A percentile compares a stretch with the other conserved stretches of the same genome.
phyloP scores from a whole-genome alignment of 2,113 vertebrate species.

The Stercorarius parasiticus region DNA sequence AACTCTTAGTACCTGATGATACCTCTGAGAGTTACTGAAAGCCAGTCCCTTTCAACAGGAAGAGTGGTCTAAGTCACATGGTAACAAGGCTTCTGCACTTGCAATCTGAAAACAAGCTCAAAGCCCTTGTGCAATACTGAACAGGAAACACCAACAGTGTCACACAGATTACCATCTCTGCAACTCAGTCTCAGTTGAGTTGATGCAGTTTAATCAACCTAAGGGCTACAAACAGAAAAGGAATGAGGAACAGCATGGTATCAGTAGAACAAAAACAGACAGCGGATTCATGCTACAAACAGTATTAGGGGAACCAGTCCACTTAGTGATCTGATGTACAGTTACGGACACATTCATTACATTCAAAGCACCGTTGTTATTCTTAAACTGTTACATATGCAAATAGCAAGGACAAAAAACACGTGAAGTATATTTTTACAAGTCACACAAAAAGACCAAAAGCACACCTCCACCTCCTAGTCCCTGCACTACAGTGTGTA shows the following conservation, averaged over 20 bases:
- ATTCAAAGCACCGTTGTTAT: neutral
- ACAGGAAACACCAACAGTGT: neutral
- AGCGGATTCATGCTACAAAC: rapidly evolving
- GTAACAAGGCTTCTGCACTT: neutral
- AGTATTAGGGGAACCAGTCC: neutral
- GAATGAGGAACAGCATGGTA: neutral
- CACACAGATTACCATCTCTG: neutral
- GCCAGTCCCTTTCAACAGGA: neutral
- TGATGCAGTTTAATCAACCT: neutral
- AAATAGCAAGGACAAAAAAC: neutral
- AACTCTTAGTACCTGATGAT: neutral
- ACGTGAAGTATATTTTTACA: neutral
- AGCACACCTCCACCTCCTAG: neutral
- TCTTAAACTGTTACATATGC: neutral
- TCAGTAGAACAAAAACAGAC: neutral
- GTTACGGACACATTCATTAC: neutral
- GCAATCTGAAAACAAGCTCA: neutral
- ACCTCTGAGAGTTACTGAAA: neutral
- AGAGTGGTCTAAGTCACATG: neutral
- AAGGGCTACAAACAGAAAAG: neutral
- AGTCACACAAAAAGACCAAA: neutral
- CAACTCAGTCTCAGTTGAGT: neutral
- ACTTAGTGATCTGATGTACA: neutral
- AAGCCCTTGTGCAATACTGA: neutral
- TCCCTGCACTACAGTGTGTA: neutral